phyloP scores from a whole-genome alignment of 2,797 vertebrate genomes.

The Nannoperca australis region DNA sequence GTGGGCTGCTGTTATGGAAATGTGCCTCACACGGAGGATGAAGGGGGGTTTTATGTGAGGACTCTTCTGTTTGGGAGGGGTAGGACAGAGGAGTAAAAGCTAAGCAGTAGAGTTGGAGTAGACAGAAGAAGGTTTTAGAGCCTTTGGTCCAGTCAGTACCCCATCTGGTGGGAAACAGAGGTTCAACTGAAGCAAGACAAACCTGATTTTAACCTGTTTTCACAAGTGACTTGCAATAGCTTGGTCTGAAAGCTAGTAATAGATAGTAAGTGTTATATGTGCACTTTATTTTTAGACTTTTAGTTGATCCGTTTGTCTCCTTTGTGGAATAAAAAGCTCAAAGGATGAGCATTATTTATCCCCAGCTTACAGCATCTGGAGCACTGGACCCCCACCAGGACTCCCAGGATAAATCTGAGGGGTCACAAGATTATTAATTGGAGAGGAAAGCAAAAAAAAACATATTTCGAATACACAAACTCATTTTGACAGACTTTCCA shows the following conservation, averaged over 20 bases:
- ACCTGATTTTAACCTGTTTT: constrained; percentile 15
- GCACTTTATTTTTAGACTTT: neutral
- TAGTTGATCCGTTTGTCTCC: neutral
- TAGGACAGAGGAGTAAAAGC: constrained; percentile 27
- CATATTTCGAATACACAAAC: neutral
- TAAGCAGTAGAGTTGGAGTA: constrained; percentile 16
- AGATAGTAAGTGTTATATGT: neutral
- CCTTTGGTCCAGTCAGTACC: constrained; percentile 52
- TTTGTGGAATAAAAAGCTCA: constrained; percentile 42
- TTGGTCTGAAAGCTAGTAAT: neutral
- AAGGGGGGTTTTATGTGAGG: constrained; percentile 19
- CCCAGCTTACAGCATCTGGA: constrained; percentile 4
- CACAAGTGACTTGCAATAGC: neutral
- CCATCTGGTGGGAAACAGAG: constrained; percentile 74
- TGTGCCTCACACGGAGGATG: constrained; percentile 33
- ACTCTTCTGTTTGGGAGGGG: constrained; percentile 46
- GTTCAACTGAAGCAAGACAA: constrained; percentile 47
- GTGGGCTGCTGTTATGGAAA: constrained; percentile 55
- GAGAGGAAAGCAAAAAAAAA: neutral
- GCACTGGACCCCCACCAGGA: neutral
- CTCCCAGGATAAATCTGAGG: neutral
- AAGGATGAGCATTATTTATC: constrained; percentile 23
- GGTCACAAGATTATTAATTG: neutral
- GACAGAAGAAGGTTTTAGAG: constrained; percentile 28
- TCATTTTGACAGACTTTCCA: neutral